Evolutionary conservation across 2,888 invertebrate species (phyloP), one percentile per base, ranked within the genome.

Genomic region (Acrobasis repandana): DNA sequence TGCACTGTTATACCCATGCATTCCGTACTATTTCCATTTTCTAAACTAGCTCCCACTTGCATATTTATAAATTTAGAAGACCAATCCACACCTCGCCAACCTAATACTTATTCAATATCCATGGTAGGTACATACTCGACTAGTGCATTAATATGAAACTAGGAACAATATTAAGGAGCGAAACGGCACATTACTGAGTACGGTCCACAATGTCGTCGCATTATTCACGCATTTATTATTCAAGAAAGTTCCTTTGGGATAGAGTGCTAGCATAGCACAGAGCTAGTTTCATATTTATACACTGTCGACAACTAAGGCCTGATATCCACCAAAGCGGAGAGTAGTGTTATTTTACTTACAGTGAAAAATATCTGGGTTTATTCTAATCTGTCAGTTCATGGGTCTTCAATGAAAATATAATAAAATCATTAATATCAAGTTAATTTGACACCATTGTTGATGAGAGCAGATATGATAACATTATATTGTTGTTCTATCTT

Each of bases 141-240:
- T 16, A 36, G 18, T 14, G 47, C 15, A 57, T 47, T 57, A 58
- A 58, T 48, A 58, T 58, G 16, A 58, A 48, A 50, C 33, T 18
- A 49, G 33, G 34, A 33, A 33, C 33, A 15, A 33, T 57, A 47
- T 48, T 18, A 58, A 18, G 47, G 11, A 49, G 15, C 18, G 11
- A 58, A 47, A 48, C 8, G 16, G 33, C 2, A 33, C 48, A n/a
- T 15, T 46, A n/a, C 56, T 20, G 43, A 56, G 47, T 47, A 10
- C 52, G 28, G 16, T 54, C 9, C 52, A 34, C 36, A 36, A 52
- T 38, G 20, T 9, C 9, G 11, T 15, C 47, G 15, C 47, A 46
- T 48, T 58, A 58, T 58, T 49, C 34, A 56, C 38, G 11, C 56
- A 48, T 58, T 58, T 50, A 56, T 56, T 56, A 58, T 58, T 58